These are phyloP conservation scores for Hycleus cichorii DNA, from an alignment of 1,140 invertebrate species.

Conservation along the genomic window DNA sequence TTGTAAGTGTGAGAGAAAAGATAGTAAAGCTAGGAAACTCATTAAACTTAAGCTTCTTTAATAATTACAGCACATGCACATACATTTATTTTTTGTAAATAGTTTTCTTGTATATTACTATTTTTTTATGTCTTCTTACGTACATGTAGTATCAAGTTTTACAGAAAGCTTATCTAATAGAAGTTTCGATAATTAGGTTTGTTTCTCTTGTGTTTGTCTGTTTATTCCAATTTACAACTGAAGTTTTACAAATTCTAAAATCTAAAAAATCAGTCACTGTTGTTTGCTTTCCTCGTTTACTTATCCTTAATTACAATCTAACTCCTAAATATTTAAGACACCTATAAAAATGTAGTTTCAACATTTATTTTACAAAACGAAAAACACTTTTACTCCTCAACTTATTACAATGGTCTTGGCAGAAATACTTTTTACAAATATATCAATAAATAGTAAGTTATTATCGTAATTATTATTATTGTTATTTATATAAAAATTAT, in stretches of 20 bases:
- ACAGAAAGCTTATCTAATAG: slow-evolving; percentile 25
- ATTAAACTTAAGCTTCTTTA: slow-evolving; percentile 13
- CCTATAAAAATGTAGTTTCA: slow-evolving; percentile 30
- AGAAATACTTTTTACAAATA: slow-evolving; percentile 27
- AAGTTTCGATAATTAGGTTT: slow-evolving; percentile 26
- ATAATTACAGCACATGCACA: slow-evolving; percentile 41
- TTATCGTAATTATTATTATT: too few relatives aligned
- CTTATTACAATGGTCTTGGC: slow-evolving; percentile 11
- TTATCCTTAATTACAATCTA: slow-evolving; percentile 28
- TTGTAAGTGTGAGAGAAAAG: slow-evolving; percentile 4
- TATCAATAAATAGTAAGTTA: slow-evolving; percentile 24
- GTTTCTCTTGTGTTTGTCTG: too few relatives aligned
- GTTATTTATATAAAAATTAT: slow-evolving; percentile 18
- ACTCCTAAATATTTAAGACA: slow-evolving; percentile 25
- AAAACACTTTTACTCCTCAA: not conserved
- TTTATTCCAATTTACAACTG: not conserved
- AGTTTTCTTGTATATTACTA: too few relatives aligned
- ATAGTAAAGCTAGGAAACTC: not conserved
- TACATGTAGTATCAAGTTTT: slow-evolving; percentile 32
- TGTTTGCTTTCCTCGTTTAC: not conserved
- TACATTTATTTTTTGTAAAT: slow-evolving; percentile 35
- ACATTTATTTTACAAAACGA: slow-evolving; percentile 33
- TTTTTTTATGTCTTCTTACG: slow-evolving; percentile 2
- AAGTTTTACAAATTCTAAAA: slow-evolving; percentile 23
- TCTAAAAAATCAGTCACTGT: slow-evolving; percentile 31